Percentiles rank a stretch among this genome's conserved stretches.
Conservation (phyloP, 2,113 vertebrate species). For the Parotia lawesii region DNA sequence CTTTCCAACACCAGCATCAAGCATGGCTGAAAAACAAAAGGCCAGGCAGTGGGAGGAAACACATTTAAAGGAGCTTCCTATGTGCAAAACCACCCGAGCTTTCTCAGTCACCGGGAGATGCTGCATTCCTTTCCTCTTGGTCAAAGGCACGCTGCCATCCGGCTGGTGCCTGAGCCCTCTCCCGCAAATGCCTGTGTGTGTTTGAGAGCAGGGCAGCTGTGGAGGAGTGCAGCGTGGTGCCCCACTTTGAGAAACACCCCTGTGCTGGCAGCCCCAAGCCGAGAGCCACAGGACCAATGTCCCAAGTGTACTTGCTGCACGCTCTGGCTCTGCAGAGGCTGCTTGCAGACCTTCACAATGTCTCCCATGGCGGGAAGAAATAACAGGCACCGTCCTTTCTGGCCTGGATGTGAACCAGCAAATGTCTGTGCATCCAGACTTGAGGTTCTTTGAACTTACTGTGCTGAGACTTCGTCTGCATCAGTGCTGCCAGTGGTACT, state of each 20-base stretch:
- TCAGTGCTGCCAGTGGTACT: not conserved
- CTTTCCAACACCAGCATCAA: slow-evolving; percentile 55
- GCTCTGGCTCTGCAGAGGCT: not conserved
- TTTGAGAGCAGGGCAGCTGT: not conserved
- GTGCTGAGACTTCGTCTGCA: not conserved
- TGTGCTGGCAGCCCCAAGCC: not conserved
- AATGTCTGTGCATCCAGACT: not conserved
- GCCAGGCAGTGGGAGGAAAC: slow-evolving; percentile 54
- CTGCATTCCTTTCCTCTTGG: not conserved
- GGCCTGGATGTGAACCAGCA: not conserved
- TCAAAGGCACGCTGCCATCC: not conserved
- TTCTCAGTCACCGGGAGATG: not conserved
- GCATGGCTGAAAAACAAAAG: slow-evolving; percentile 68
- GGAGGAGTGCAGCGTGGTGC: rapidly evolving
- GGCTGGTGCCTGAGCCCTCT: not conserved
- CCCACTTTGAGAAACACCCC: not conserved
- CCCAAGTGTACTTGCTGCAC: rapidly evolving
- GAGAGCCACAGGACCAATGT: rapidly evolving
- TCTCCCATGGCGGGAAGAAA: not conserved
- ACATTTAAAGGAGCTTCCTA: slow-evolving; percentile 64
- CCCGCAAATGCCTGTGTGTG: rapidly evolving
- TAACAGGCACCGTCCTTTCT: not conserved
- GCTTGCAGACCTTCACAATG: not conserved
- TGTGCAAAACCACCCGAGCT: slow-evolving; percentile 8
- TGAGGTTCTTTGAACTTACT: not conserved